Conservation (phyloP, 2,113 vertebrate species). For the Myiozetetes cayanensis region DNA sequence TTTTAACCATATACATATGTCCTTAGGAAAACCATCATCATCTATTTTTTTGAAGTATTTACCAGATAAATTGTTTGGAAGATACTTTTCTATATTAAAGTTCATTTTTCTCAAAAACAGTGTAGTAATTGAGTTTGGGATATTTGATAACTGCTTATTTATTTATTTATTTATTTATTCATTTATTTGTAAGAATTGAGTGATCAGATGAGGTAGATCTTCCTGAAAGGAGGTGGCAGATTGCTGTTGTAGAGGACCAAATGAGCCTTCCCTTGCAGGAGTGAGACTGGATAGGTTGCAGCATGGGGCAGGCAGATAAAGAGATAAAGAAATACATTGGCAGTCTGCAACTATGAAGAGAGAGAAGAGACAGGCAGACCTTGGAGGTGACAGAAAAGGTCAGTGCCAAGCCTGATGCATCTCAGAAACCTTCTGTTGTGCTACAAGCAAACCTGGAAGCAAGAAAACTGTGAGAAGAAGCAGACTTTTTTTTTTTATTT, state of each 20-base stretch:
- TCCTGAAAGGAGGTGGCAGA: not conserved
- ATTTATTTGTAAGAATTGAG: not conserved
- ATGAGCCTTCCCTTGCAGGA: not conserved
- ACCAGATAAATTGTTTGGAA: not conserved
- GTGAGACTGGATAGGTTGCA: not conserved
- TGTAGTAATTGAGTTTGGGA: not conserved
- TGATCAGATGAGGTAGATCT: not conserved
- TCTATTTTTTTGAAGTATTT: not conserved
- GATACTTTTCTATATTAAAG: not conserved
- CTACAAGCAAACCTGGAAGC: not conserved
- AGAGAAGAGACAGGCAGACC: not conserved
- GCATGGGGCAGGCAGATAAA: not conserved
- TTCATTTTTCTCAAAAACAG: not conserved
- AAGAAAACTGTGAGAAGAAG: not conserved
- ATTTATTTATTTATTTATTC: not conserved
- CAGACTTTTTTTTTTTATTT: not conserved
- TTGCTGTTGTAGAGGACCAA: not conserved
- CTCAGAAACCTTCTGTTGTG: not conserved
- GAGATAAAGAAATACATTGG: rapidly evolving
- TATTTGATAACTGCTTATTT: not conserved
- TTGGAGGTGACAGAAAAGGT: not conserved
- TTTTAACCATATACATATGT: not conserved
- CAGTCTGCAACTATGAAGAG: not conserved
- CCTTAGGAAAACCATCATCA: not conserved
- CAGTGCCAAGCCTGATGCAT: not conserved